These are phyloP conservation scores for Chiropotes sagulatus DNA, from an alignment of 2,797 vertebrate species.

Conservation along the genomic window DNA sequence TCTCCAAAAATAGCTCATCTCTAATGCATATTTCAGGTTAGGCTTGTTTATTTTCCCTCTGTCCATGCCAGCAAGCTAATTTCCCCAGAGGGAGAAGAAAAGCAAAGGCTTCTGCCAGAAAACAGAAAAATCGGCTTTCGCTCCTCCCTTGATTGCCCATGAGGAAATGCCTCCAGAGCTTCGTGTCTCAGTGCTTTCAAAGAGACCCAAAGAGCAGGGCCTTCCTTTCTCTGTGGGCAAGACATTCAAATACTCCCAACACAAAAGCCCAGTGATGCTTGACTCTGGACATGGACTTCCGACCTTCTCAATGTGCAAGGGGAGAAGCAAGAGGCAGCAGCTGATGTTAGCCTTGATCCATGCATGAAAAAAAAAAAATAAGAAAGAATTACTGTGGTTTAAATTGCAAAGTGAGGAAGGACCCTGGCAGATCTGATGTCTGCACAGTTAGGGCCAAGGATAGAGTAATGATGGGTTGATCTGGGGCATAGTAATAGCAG, in stretches of 20 bases:
- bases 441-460: not conserved
- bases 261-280: not conserved
- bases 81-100: slow-evolving; percentile 61
- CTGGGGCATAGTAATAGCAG: not conserved
- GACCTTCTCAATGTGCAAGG: not conserved
- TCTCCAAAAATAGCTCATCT: slow-evolving; percentile 67
- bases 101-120: slow-evolving; percentile 39
- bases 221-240: not conserved
- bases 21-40: slow-evolving; percentile 75
- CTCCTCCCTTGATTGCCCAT: not conserved
- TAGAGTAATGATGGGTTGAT: accelerated
- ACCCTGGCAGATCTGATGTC: not conserved
- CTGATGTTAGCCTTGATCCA: not conserved
- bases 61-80: slow-evolving; percentile 60
- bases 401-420: not conserved
- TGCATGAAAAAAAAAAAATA: not conserved
- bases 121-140: not conserved
- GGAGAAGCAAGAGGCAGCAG: not conserved
- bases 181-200: not conserved
- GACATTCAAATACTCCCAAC: not conserved
- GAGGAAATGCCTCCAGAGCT: not conserved
- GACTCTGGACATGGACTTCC: not conserved
- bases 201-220: not conserved
- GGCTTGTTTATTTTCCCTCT: slow-evolving; percentile 68
- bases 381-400: not conserved